A percentile compares a stretch with the other conserved stretches of the same genome.
Evolutionary conservation across 1,140 invertebrate genomes (phyloP).

Genomic region (Lordiphosa mommai): DNA sequence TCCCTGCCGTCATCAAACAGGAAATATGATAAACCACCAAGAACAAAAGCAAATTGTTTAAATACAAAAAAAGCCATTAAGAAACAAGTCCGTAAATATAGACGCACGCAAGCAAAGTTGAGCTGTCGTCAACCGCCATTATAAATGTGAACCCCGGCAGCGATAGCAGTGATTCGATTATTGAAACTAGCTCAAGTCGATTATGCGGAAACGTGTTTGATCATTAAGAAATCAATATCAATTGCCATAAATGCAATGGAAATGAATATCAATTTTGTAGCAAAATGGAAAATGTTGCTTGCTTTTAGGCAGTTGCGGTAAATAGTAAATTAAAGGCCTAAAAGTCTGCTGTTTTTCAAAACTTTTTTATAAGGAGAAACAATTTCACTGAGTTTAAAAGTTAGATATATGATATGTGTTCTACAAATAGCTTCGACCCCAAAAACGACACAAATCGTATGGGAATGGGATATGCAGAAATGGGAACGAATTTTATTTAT

Average conservation of each 20-base stretch:
- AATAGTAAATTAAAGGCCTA: too few species aligned
- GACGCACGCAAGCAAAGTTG: background rate
- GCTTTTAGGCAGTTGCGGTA: background rate
- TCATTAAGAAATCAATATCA: conserved; percentile 28
- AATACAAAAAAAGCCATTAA: background rate
- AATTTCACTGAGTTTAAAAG: too few species aligned
- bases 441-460: too few species aligned
- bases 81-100: background rate
- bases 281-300: background rate
- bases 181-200: conserved; percentile 32
- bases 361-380: too few species aligned
- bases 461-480: too few species aligned
- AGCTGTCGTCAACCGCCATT: conserved; percentile 37
- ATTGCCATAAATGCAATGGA: conserved; percentile 30
- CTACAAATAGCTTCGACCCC: too few species aligned
- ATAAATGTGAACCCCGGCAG: background rate
- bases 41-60: background rate
- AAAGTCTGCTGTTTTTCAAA: too few species aligned
- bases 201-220: conserved; percentile 36
- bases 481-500: too few species aligned
- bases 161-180: background rate
- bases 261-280: background rate
- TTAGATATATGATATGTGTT: too few species aligned
- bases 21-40: conserved; percentile 1
- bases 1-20: conserved; percentile 1